Percentiles rank a stretch among this genome's conserved stretches.
These are phyloP conservation scores for Podarcis siculus DNA, from an alignment of 2,797 vertebrate genomes.

Conservation along the genomic window DNA sequence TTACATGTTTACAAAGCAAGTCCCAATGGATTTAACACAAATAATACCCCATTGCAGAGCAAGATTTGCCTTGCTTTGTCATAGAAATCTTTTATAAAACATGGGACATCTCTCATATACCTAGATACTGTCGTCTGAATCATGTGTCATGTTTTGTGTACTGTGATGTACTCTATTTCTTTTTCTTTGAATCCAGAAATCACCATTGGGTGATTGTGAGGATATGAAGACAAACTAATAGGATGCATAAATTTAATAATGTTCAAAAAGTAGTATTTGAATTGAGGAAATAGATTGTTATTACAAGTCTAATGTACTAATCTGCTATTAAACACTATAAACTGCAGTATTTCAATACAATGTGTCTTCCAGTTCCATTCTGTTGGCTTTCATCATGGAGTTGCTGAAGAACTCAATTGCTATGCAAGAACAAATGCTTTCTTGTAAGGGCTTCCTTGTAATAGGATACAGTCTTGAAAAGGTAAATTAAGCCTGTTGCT, in stretches of 20 bases:
- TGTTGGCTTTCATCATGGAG: constrained; percentile 97
- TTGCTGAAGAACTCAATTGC: constrained; percentile 96
- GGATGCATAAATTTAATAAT: neutral
- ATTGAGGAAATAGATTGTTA: neutral
- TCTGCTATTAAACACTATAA: neutral
- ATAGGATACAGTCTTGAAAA: constrained; percentile 96
- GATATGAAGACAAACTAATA: neutral
- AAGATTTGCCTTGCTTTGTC: neutral
- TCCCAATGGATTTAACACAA: neutral
- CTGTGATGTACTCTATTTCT: neutral
- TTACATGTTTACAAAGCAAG: neutral
- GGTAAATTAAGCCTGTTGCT: constrained; percentile 79
- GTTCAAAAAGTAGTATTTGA: neutral
- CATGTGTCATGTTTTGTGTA: neutral
- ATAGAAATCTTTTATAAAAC: neutral
- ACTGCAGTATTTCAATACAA: neutral
- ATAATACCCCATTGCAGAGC: neutral
- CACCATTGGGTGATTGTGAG: neutral
- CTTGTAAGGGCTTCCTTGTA: constrained; percentile 98
- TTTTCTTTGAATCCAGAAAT: neutral
- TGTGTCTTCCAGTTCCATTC: constrained; percentile 86
- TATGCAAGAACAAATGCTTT: constrained; percentile 98
- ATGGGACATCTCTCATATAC: neutral
- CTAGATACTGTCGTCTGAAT: neutral
- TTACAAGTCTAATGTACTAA: neutral